A percentile compares a stretch with the other conserved stretches of the same genome.
Evolutionary conservation across 2,113 vertebrate genomes (phyloP).

Genomic region (Accipiter cooperii): DNA sequence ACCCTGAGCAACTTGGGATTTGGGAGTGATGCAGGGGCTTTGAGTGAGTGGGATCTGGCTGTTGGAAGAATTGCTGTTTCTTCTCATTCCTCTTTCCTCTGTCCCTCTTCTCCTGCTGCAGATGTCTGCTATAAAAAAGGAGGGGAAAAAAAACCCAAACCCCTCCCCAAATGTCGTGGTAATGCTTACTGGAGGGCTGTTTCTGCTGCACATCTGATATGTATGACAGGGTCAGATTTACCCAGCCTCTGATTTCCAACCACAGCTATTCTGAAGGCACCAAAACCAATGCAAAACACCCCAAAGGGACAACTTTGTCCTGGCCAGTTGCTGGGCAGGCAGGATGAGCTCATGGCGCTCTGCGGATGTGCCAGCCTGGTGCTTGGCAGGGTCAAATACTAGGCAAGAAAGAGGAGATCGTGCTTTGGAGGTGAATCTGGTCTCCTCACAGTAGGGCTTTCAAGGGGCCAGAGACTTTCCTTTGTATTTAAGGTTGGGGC

Average conservation of each 20-base stretch:
- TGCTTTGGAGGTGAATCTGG: not conserved
- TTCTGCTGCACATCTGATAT: slow-evolving; percentile 54
- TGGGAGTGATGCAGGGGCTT: not conserved
- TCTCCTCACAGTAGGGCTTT: not conserved
- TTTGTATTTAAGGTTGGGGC: not conserved
- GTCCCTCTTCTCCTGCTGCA: slow-evolving; percentile 3
- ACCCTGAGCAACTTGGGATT: not conserved
- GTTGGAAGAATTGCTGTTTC: not conserved
- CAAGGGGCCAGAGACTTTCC: not conserved
- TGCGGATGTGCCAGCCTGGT: not conserved
- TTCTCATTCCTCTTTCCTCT: not conserved
- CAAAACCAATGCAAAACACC: slow-evolving; percentile 30
- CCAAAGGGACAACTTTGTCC: not conserved
- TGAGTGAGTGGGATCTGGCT: not conserved
- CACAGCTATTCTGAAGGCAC: slow-evolving; percentile 47
- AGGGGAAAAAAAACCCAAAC: not conserved
- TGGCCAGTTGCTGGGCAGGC: not conserved
- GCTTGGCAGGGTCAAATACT: not conserved
- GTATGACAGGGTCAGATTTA: slow-evolving; percentile 56
- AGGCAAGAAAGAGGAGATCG: not conserved
- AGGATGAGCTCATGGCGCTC: not conserved
- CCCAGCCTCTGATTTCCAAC: slow-evolving; percentile 46
- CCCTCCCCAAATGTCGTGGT: slow-evolving; percentile 34
- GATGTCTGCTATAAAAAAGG: slow-evolving; percentile 46
- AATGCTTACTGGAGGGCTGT: slow-evolving; percentile 48